Percentiles rank a stretch among this genome's conserved stretches.
Conservation (phyloP, 2,113 vertebrate genomes). For the Pyrgilauda ruficollis region DNA sequence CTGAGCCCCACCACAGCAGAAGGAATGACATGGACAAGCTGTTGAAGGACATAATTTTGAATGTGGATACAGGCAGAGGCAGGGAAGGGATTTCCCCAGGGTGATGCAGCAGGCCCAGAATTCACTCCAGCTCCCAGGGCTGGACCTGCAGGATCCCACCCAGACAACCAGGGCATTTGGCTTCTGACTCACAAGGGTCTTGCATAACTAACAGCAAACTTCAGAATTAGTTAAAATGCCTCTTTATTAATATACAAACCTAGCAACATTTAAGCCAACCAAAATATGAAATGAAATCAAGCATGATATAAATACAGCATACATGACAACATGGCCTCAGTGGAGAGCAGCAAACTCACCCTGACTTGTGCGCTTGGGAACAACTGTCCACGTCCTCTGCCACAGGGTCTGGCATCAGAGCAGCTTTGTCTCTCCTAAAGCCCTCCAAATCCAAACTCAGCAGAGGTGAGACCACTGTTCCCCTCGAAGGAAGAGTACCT, state of each 20-base stretch:
- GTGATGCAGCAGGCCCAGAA: neutral
- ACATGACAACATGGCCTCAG: neutral
- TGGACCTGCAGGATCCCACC: neutral
- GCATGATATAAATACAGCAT: conserved; percentile 35
- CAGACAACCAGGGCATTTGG: neutral
- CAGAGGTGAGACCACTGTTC: neutral
- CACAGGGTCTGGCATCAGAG: neutral
- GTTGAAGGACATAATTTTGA: accelerated
- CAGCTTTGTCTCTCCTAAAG: neutral
- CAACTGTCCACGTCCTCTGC: neutral
- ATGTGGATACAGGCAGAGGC: neutral
- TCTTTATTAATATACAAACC: conserved; percentile 73
- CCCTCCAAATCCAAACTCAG: neutral
- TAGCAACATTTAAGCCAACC: conserved; percentile 33
- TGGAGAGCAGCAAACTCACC: neutral
- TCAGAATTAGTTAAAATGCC: conserved; percentile 31
- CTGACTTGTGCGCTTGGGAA: neutral
- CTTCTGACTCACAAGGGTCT: neutral
- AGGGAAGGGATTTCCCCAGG: neutral
- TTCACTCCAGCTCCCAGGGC: neutral
- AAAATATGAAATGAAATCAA: conserved; percentile 12
- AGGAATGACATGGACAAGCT: neutral
- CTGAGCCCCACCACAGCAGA: neutral
- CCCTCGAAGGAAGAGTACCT: neutral
- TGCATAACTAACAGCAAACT: neutral